Base-by-base conservation (phyloP, 1,140 invertebrate species). In the Lordiphosa stackelbergi region DNA sequence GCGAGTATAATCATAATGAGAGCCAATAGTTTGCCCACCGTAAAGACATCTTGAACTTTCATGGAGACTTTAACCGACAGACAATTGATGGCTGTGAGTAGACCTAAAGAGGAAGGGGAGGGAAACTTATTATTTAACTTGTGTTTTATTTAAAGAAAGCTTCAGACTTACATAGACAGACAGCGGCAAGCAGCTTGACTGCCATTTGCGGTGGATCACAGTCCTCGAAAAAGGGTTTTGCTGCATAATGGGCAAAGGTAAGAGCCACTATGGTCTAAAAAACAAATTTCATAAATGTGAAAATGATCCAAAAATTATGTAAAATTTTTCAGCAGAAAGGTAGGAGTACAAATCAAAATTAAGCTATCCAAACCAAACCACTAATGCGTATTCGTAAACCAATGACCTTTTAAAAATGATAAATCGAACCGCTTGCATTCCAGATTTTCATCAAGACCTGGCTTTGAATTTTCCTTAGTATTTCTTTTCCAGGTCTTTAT, bases 11-110 rank as follows among this genome's bases (percentile, higher is more conserved):
- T 97, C 46, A 93, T 90, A 4, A 93, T 85, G 4, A 98, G 88
- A 1, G 96, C 97, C 7, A 95, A 73, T 1, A 98, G 88, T 89
- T 98, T 98, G 38, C 95, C 95, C 10, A 92, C 91, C 0, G 96
- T 97, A 88, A 97, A 98, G 4, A 97, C 88, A 85, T 95, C 94
- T 87, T 98, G 96, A 3, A 97, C 95, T 41, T 94, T 90, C 90
- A 97, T 97, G 0, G 96, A 93, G 92, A 94, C 94, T 84, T 94
- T 91, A 1, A 97, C 96, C 71, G 95, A 95, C 58, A 92, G 88
- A 81, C 95, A 97, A 87, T 98, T 98, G 43, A 98, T 90, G 10
- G 94, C 94, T 3, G 96, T 97, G 37, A 98, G 89, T 8, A 96
- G 73, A 90, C 93, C 96, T 97, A 88, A 4, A 78, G 85, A 53